A percentile compares a stretch with the other conserved stretches of the same genome.
phyloP scores from a whole-genome alignment of 2,113 vertebrate genomes.

The Syrrhaptes paradoxus region DNA sequence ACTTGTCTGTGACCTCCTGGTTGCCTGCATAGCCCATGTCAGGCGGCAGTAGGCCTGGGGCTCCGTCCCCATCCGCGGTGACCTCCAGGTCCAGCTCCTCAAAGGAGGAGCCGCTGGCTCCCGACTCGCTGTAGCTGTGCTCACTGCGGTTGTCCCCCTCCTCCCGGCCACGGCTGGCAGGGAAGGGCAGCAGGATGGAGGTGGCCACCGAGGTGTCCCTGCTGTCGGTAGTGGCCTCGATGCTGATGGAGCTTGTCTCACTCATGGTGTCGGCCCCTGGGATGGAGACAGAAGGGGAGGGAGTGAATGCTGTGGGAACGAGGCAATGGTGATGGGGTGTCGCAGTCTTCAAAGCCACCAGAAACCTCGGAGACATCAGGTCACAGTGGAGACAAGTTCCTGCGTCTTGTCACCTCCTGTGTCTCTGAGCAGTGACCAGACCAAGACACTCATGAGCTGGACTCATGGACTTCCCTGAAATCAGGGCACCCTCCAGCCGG shows the following conservation, averaged over 20 bases:
- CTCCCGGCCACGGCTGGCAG: constrained; percentile 75
- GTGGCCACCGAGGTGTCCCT: constrained; percentile 83
- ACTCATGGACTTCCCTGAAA: not conserved
- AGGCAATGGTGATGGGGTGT: not conserved
- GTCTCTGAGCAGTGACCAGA: not conserved
- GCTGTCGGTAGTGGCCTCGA: constrained; percentile 84
- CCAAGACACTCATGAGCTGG: not conserved
- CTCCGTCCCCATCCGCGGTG: constrained; percentile 42
- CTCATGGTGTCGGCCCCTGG: constrained; percentile 73
- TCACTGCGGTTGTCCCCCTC: constrained; percentile 77
- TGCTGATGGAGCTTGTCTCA: constrained; percentile 82
- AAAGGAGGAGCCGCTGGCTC: constrained; percentile 93
- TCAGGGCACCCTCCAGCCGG: not conserved
- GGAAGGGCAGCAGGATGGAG: constrained; percentile 75
- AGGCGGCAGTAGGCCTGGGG: not conserved
- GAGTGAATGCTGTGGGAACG: not conserved
- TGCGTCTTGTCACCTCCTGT: not conserved
- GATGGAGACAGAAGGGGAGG: not conserved
- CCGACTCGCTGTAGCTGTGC: constrained; percentile 87
- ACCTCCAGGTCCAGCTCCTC: constrained; percentile 93
- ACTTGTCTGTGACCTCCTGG: constrained; percentile 64
- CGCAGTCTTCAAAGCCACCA: not conserved
- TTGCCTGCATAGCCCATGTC: not conserved
- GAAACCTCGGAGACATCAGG: not conserved
- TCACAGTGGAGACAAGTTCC: not conserved